Evolutionary conservation across 2,888 invertebrate genomes (phyloP).

Genomic region (Eremobia ochroleuca): DNA sequence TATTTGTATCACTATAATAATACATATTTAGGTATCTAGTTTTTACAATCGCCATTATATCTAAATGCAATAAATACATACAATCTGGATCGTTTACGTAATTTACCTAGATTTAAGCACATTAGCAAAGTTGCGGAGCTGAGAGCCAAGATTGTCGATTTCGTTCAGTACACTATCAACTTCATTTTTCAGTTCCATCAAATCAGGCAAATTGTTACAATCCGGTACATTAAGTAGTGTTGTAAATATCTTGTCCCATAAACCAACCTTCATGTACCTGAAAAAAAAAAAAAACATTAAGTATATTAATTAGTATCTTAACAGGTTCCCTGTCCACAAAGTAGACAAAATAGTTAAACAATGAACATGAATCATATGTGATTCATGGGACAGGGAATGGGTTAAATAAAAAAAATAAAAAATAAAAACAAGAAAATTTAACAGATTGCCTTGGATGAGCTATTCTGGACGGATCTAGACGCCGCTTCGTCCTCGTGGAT

Average conservation of each 20-base stretch:
- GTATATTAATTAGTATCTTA: neutral
- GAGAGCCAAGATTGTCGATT: slow-evolving; percentile 83
- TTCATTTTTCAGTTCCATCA: slow-evolving; percentile 91
- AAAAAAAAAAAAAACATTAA: too few species aligned
- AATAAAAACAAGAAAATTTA: too few species aligned
- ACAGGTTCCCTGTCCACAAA: too few species aligned
- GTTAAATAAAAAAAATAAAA: too few species aligned
- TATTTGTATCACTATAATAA: slow-evolving; percentile 82
- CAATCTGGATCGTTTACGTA: slow-evolving; percentile 76
- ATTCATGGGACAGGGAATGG: too few species aligned
- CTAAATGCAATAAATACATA: slow-evolving; percentile 91
- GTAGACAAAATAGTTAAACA: too few species aligned
- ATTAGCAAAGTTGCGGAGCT: slow-evolving; percentile 88
- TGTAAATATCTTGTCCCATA: slow-evolving; percentile 96
- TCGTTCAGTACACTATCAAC: slow-evolving; percentile 84
- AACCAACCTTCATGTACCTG: slow-evolving; percentile 93
- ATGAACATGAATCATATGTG: too few species aligned
- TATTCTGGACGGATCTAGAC: too few species aligned
- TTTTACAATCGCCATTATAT: slow-evolving; percentile 87
- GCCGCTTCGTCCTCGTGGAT: neutral
- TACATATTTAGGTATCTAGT: slow-evolving; percentile 81
- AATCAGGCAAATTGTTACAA: slow-evolving; percentile 94
- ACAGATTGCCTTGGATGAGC: too few species aligned
- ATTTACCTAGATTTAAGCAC: slow-evolving; percentile 90
- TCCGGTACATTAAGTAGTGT: slow-evolving; percentile 95